These are phyloP conservation scores for Brenthis daphne DNA, from an alignment of 2,888 invertebrate genomes.

Conservation along the genomic window DNA sequence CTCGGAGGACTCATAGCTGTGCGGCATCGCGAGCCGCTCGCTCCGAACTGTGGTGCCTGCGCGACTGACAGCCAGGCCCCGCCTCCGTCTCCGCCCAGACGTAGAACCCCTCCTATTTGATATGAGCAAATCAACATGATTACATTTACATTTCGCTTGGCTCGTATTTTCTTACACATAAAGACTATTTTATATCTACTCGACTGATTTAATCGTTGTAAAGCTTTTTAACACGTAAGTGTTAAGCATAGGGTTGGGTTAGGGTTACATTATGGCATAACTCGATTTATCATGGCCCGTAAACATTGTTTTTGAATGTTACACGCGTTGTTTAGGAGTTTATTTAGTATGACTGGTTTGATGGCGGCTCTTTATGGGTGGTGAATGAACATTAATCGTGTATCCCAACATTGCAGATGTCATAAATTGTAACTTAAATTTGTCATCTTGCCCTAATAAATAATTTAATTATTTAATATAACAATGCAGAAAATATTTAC, in stretches of 20 bases:
- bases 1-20: conserved; percentile 79
- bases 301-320: conserved; percentile 70
- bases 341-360: conserved; percentile 64
- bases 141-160: conserved; percentile 4
- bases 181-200: conserved; percentile 5
- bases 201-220: neutral
- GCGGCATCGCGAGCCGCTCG: conserved; percentile 77
- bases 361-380: conserved; percentile 44
- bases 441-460: conserved; percentile 39
- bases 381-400: conserved; percentile 54
- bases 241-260: conserved; percentile 54
- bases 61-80: conserved; percentile 47
- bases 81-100: conserved; percentile 55
- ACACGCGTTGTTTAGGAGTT: conserved; percentile 72
- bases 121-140: conserved; percentile 36
- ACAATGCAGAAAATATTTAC: conserved; percentile 13
- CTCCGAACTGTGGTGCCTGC: conserved; percentile 59
- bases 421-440: conserved; percentile 56
- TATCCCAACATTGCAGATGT: conserved; percentile 58
- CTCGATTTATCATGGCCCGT: conserved; percentile 69
- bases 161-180: conserved; percentile 7
- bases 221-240: conserved; percentile 29
- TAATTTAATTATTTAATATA: conserved; percentile 31
- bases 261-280: conserved; percentile 64
- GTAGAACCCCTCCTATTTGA: conserved; percentile 51